phyloP scores from a whole-genome alignment of 2,797 vertebrate genomes.

The Aotus griseimembra region DNA sequence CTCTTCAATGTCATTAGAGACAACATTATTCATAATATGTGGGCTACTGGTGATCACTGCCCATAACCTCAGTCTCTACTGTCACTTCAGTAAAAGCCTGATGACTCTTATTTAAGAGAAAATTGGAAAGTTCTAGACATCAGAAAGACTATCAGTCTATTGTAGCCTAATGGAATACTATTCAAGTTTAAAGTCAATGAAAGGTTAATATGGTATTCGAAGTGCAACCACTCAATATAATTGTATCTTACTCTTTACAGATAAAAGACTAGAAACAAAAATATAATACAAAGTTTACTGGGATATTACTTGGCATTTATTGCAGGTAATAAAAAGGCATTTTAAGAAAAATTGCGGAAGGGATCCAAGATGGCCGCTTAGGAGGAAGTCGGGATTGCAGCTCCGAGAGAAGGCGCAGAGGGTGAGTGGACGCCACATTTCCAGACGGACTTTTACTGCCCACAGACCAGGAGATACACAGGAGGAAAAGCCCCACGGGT shows the following conservation, averaged over 20 bases:
- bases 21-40: background rate
- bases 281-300: background rate
- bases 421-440: too few species aligned
- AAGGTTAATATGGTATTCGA: conserved; percentile 28
- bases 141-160: background rate
- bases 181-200: background rate
- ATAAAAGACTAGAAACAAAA: conserved; percentile 39
- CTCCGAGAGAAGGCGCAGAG: too few species aligned
- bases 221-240: background rate
- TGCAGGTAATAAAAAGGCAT: background rate
- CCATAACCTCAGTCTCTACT: background rate
- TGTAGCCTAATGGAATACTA: conserved; percentile 4
- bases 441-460: too few species aligned
- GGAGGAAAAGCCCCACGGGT: too few species aligned
- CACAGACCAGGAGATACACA: too few species aligned
- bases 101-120: background rate
- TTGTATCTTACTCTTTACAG: background rate
- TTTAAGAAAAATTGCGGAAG: too few species aligned
- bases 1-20: background rate
- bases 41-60: background rate
- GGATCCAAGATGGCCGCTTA: too few species aligned
- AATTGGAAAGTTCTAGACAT: background rate
- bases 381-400: too few species aligned
- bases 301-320: background rate
- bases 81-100: background rate